Percentiles rank a stretch among this genome's conserved stretches.
Evolutionary conservation across 2,797 vertebrate genomes (phyloP).

Genomic region (Nyctalus aviator): DNA sequence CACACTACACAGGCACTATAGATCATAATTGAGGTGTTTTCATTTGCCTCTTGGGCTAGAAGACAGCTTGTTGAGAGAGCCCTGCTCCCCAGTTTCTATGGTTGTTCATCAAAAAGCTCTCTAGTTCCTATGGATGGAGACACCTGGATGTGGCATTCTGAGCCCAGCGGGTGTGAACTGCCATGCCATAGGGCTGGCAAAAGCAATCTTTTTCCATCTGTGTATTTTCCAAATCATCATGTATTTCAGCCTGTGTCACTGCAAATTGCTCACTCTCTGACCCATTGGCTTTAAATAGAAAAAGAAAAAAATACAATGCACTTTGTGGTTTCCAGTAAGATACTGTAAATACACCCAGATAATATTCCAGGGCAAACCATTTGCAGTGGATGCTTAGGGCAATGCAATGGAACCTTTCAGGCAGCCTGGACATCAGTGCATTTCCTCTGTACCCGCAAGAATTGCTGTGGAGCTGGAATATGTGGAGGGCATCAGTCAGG

Average conservation of each 20-base stretch:
- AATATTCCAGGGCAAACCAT: constrained; percentile 81
- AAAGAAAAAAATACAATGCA: constrained; percentile 85
- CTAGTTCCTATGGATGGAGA: constrained; percentile 45
- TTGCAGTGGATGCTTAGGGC: constrained; percentile 75
- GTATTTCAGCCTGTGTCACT: constrained; percentile 86
- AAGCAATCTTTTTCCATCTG: constrained; percentile 84
- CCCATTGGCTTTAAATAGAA: constrained; percentile 88
- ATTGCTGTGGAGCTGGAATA: constrained; percentile 15
- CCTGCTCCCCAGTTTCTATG: not conserved
- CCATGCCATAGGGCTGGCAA: constrained; percentile 84
- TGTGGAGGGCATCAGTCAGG: constrained; percentile 23
- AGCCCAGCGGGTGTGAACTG: constrained; percentile 68
- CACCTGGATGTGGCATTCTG: constrained; percentile 69
- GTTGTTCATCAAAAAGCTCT: not conserved
- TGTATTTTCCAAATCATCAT: constrained; percentile 85
- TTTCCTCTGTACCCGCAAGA: constrained; percentile 72
- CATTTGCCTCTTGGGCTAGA: not conserved
- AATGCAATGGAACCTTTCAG: constrained; percentile 77
- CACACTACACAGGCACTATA: not conserved
- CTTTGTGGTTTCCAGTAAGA: constrained; percentile 88
- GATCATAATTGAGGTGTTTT: not conserved
- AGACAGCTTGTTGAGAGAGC: not conserved
- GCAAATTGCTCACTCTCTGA: constrained; percentile 86
- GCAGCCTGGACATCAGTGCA: constrained; percentile 55
- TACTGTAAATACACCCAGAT: constrained; percentile 86